These are phyloP conservation scores for Vanessa atalanta DNA, from an alignment of 1,140 invertebrate species.

Conservation along the genomic window DNA sequence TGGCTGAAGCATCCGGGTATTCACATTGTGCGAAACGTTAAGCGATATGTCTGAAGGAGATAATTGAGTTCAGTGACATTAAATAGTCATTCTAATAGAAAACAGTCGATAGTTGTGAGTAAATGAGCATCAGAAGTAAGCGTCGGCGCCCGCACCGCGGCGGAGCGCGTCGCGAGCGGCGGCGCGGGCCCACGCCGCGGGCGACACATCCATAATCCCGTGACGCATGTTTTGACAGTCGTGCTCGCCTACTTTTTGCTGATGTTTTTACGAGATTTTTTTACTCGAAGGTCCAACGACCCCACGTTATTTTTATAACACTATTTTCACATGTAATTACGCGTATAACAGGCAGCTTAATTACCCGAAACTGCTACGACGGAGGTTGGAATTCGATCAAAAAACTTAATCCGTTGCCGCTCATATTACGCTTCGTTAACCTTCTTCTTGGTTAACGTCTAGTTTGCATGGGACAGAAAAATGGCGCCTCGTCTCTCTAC, in stretches of 20 bases:
- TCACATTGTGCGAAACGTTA: slow-evolving; percentile 9
- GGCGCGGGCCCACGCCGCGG: slow-evolving; percentile 40
- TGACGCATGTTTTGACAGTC: slow-evolving; percentile 75
- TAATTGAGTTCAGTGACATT: slow-evolving; percentile 13
- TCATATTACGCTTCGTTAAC: slow-evolving; percentile 63
- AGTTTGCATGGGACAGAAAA: slow-evolving; percentile 46
- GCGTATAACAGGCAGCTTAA: slow-evolving; percentile 73
- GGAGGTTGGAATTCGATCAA: slow-evolving; percentile 53
- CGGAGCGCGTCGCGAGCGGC: too few relatives aligned
- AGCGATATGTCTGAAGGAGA: slow-evolving; percentile 1
- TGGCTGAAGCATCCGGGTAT: slow-evolving; percentile 5
- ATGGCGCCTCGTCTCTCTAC: slow-evolving; percentile 61
- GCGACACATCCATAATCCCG: slow-evolving; percentile 76
- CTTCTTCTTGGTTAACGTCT: slow-evolving; percentile 49
- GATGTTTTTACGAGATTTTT: slow-evolving; percentile 61
- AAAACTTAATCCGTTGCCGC: slow-evolving; percentile 64
- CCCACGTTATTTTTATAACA: slow-evolving; percentile 51
- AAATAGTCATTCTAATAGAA: background rate
- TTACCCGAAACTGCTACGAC: slow-evolving; percentile 70
- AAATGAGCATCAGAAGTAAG: too few relatives aligned
- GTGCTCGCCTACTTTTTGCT: slow-evolving; percentile 56
- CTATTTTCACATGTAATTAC: slow-evolving; percentile 74
- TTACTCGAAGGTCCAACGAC: slow-evolving; percentile 53
- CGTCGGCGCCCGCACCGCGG: too few relatives aligned
- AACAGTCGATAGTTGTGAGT: background rate